phyloP scores from a whole-genome alignment of 2,888 invertebrate genomes.

The Dicyrtomina minuta region DNA sequence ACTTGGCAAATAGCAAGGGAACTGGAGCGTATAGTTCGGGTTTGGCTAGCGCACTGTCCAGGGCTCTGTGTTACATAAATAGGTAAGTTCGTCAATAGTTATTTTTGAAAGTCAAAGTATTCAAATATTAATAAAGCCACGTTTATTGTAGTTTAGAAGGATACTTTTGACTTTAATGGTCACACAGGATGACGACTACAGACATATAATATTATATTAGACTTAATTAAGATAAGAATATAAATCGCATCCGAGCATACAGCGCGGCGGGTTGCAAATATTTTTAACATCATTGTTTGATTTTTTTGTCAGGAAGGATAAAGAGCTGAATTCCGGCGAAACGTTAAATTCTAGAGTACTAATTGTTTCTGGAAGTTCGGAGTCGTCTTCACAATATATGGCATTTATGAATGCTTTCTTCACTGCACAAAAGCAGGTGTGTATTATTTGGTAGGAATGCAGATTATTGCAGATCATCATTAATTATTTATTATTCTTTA shows the following conservation, averaged over 20 bases:
- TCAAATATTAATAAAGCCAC: too few relatives aligned
- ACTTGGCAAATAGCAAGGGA: constrained; percentile 13
- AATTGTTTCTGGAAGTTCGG: constrained; percentile 84
- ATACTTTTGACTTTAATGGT: too few relatives aligned
- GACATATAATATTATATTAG: too few relatives aligned
- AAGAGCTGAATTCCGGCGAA: constrained; percentile 57
- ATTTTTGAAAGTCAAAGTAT: constrained; percentile 20
- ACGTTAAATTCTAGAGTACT: constrained; percentile 74
- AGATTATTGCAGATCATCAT: too few relatives aligned
- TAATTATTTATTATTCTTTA: too few relatives aligned
- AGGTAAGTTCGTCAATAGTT: constrained; percentile 60
- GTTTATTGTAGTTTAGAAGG: too few relatives aligned
- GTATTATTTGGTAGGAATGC: too few relatives aligned
- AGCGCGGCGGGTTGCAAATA: too few relatives aligned
- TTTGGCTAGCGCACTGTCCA: constrained; percentile 83
- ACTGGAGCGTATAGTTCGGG: constrained; percentile 55
- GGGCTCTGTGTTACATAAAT: constrained; percentile 86
- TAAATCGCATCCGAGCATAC: too few relatives aligned
- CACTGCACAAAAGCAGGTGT: constrained; percentile 89
- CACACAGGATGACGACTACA: too few relatives aligned
- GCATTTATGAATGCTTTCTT: constrained; percentile 99
- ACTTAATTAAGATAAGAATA: too few relatives aligned
- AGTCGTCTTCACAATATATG: constrained; percentile 93
- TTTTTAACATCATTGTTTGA: too few relatives aligned
- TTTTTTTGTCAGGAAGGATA: constrained; percentile 57